phyloP scores from a whole-genome alignment of 2,113 vertebrate genomes.

The Calypte anna region DNA sequence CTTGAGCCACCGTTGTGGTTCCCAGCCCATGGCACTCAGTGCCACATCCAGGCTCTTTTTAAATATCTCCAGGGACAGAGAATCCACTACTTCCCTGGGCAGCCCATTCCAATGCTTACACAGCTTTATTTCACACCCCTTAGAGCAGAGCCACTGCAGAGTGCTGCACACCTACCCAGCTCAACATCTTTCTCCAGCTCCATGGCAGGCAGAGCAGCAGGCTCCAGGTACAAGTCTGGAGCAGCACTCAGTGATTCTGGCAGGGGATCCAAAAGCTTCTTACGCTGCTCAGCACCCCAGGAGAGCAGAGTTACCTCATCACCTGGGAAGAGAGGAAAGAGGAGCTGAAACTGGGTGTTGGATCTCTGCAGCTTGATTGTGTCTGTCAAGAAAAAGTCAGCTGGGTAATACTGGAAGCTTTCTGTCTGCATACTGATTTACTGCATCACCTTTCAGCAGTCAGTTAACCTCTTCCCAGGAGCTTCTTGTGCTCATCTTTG shows the following conservation, averaged over 20 bases:
- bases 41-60: no score
- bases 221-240: conserved; percentile 65
- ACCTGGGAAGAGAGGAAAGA: not conserved
- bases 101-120: no score
- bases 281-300: conserved; percentile 70
- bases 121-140: not conserved
- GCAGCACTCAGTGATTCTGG: conserved; percentile 49
- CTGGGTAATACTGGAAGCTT: not conserved
- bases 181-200: conserved; percentile 63
- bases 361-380: not conserved
- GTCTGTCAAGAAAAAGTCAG: not conserved
- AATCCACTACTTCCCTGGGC: no score
- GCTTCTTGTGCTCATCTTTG: not conserved
- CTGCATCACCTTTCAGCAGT: not conserved
- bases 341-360: not conserved
- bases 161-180: conserved; percentile 62
- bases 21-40: no score
- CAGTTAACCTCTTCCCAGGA: not conserved
- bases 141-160: not conserved
- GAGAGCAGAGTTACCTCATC: conserved; percentile 32
- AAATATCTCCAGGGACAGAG: no score
- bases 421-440: not conserved
- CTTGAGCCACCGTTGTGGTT: no score
- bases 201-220: conserved; percentile 71
- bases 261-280: conserved; percentile 69